Evolutionary conservation across 2,888 invertebrate species (phyloP), one percentile per base, ranked within the genome.

Genomic region (Eupithecia inturbata): DNA sequence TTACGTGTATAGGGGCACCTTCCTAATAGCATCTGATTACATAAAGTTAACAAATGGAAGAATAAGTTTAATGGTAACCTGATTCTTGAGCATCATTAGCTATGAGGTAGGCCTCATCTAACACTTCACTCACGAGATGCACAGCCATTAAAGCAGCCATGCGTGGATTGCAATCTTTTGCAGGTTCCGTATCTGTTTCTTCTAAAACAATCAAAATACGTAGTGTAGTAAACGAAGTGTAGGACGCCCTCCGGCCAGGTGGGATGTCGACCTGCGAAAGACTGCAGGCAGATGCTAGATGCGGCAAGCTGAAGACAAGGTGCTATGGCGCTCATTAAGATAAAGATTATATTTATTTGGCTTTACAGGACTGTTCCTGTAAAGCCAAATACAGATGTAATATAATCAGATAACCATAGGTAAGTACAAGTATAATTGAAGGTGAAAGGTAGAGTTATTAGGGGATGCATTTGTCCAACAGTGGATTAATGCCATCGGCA

Each of bases 81-180:
- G 91, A 87, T 68, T 92, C 90, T 68, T 80, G 81, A 45, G 88
- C 89, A 72, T 89, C 86, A 80, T 89, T 91, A 10, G 87, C 91
- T 78, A 92, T 89, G 70, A 88, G 82, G 77, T 84, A 89, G 1
- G 93, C 94, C 79, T 94, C 93, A 53, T 94, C 91, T 70, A 94
- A 82, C 14, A 94, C 87, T 81, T 93, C 89, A 69, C 88, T 88
- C 28, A 94, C 91, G 45, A 94, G 84, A 78, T 91, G 90, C 12
- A 90, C 84, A 49, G 93, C 94, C 68, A 89, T 76, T 71, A 89
- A 79, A 19, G 87, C 87, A 19, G 90, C 91, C 49, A 86, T 70
- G 1, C 85, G 85, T 14, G 85, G 81, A 70, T 89, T 87, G 68
- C 81, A 81, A 16, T 80, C 78, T 3, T 14, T 68, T 62, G 78